These are phyloP conservation scores for Esox masquinongy DNA, from an alignment of 2,797 vertebrate genomes.

Conservation along the genomic window DNA sequence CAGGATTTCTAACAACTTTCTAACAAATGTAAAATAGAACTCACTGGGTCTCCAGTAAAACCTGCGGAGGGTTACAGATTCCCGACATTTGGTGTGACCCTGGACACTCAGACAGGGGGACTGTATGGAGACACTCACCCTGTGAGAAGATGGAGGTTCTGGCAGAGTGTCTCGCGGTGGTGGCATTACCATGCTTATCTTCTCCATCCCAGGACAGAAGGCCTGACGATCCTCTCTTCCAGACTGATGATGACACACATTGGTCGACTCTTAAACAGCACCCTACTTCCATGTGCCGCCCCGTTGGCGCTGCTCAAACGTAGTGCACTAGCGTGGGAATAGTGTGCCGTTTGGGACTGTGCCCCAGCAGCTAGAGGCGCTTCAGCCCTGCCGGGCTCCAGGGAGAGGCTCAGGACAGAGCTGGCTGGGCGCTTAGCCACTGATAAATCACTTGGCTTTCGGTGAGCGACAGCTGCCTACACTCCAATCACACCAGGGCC, in stretches of 20 bases:
- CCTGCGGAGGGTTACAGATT: not conserved
- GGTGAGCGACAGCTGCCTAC: constrained; percentile 30
- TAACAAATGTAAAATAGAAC: not conserved
- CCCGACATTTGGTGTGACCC: not conserved
- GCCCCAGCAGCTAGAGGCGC: not conserved
- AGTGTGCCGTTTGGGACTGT: not conserved
- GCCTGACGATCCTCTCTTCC: constrained; percentile 5
- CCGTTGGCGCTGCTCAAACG: not conserved
- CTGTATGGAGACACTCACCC: constrained; percentile 8
- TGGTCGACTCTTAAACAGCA: not conserved
- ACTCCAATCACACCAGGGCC: not conserved
- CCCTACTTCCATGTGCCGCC: not conserved
- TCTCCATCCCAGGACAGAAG: constrained; percentile 9
- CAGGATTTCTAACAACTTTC: not conserved
- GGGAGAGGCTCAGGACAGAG: constrained; percentile 20
- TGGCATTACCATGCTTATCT: constrained; percentile 14
- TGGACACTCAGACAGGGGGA: not conserved
- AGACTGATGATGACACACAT: not conserved
- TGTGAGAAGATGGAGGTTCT: constrained; percentile 3
- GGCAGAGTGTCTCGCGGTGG: constrained; percentile 1
- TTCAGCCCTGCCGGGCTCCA: constrained; percentile 6
- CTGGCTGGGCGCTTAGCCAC: constrained; percentile 24
- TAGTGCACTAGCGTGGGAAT: not conserved
- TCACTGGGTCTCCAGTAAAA: not conserved
- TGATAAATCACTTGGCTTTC: constrained; percentile 37